Conservation (phyloP, 1,140 invertebrate species). For the Zaprionus vittiger region DNA sequence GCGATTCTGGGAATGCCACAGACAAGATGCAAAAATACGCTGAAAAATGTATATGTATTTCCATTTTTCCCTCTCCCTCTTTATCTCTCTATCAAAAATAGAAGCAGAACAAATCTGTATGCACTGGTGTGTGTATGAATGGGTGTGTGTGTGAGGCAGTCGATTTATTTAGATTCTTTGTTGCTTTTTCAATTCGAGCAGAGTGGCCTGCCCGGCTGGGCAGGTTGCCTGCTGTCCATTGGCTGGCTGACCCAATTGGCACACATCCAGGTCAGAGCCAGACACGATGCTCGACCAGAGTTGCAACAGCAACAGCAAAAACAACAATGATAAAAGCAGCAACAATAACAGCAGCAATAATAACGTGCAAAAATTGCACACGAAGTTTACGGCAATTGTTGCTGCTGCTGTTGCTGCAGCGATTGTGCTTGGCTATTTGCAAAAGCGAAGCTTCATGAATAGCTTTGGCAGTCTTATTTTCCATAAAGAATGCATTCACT, state of each 20-base stretch:
- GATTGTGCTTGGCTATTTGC: slow-evolving; percentile 21
- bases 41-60: background rate
- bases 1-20: slow-evolving; percentile 6
- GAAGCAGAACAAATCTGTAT: background rate
- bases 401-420: slow-evolving; percentile 6
- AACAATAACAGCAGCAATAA: slow-evolving; percentile 19
- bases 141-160: background rate
- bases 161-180: slow-evolving; percentile 33
- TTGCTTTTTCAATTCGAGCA: slow-evolving; percentile 21
- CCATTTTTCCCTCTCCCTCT: background rate
- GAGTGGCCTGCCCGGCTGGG: background rate
- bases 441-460: background rate
- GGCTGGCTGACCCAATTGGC: slow-evolving; percentile 70
- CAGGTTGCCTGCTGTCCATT: slow-evolving; percentile 21
- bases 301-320: slow-evolving; percentile 25
- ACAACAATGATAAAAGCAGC: slow-evolving; percentile 32
- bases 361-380: slow-evolving; percentile 48
- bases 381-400: slow-evolving; percentile 34
- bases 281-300: slow-evolving; percentile 45
- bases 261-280: slow-evolving; percentile 63
- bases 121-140: background rate
- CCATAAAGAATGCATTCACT: slow-evolving; percentile 19
- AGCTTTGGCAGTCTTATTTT: slow-evolving; percentile 9
- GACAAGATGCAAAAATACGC: slow-evolving; percentile 8
- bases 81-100: background rate